phyloP scores from a whole-genome alignment of 92 coral and sea anemone genomes.

The Umimayanthus chanpuru region DNA sequence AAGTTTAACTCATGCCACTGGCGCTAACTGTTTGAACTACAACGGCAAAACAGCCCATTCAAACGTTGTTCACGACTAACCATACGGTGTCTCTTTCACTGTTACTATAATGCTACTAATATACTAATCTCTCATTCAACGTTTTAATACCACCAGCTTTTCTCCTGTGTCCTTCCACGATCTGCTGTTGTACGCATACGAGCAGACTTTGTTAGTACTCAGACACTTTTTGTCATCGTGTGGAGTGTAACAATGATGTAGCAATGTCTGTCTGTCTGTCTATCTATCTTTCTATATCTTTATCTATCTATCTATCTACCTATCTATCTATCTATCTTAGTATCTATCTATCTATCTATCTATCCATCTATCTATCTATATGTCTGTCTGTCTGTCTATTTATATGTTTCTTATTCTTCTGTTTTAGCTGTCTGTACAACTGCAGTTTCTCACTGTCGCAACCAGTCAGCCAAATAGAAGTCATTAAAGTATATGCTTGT shows the following conservation, averaged over 20 bases:
- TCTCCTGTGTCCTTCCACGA: slow-evolving; percentile 19
- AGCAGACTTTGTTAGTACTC: slow-evolving; percentile 33
- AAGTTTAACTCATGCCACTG: no score
- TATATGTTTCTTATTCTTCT: background rate
- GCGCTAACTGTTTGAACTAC: no score
- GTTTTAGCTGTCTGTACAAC: background rate
- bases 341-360: background rate
- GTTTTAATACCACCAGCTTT: background rate
- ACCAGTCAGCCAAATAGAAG: background rate
- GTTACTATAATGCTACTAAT: no score
- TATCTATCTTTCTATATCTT: no score
- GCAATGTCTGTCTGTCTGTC: background rate
- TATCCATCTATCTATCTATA: no score
- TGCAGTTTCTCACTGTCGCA: background rate
- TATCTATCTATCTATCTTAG: background rate
- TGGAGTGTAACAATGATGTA: background rate
- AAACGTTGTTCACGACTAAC: no score
- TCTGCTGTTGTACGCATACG: background rate
- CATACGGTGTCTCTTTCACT: background rate
- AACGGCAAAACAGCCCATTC: no score
- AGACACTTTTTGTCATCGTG: background rate
- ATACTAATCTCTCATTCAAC: background rate
- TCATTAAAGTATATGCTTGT: background rate
- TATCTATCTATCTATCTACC: background rate
- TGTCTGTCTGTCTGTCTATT: background rate